These are phyloP conservation scores for Anastatus disparis DNA, from an alignment of 1,140 invertebrate species.

Conservation along the genomic window DNA sequence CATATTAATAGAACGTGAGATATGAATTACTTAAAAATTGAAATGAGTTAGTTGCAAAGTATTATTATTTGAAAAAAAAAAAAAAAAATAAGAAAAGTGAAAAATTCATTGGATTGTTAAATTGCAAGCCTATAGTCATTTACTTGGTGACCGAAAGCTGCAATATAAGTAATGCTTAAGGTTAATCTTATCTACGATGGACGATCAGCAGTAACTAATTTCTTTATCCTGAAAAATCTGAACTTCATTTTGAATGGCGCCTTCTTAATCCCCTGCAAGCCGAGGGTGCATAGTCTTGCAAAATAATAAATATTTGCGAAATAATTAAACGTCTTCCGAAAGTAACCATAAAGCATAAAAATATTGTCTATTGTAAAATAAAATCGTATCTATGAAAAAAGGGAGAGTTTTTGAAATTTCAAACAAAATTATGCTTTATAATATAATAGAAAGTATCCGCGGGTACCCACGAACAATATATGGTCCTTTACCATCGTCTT, in stretches of 20 bases:
- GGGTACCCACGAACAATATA: neutral
- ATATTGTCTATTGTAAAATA: no score
- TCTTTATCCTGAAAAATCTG: slow-evolving; percentile 15
- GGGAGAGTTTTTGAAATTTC: neutral
- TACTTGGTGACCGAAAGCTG: no score
- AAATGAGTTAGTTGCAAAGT: no score
- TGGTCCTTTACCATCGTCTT: neutral
- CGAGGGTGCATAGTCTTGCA: neutral
- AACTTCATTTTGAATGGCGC: neutral
- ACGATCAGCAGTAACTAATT: slow-evolving; percentile 1
- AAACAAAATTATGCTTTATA: neutral
- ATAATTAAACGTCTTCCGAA: slow-evolving; percentile 1
- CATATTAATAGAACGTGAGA: no score
- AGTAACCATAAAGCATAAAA: no score
- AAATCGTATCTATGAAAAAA: no score
- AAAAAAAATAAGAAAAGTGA: no score
- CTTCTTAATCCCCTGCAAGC: neutral
- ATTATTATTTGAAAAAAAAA: no score
- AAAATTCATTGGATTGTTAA: no score
- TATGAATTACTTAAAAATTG: no score
- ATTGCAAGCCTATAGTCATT: no score
- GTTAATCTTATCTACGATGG: no score
- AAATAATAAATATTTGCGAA: slow-evolving; percentile 24
- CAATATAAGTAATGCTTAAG: neutral
- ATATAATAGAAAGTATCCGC: neutral